Base-by-base conservation (phyloP, 2,797 vertebrate genomes). In the Setipinna tenuifilis region DNA sequence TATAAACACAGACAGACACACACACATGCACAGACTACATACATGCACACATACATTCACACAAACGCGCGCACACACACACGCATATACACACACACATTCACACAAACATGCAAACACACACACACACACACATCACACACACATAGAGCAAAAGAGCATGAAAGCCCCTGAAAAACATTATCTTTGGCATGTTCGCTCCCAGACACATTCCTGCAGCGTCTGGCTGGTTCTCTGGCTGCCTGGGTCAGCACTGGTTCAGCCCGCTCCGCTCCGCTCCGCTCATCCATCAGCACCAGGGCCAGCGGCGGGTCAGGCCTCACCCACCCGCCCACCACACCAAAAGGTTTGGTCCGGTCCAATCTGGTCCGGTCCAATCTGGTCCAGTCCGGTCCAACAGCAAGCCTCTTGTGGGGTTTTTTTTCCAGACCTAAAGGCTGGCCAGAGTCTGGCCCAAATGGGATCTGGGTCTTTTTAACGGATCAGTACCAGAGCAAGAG, bases 171-270 rank as follows among this genome's bases (percentile, higher is more conserved):
- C 54, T 82, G 50, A 78, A 78, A 41, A 78, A 84, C 83, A 85
- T 92, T 93, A 83, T 89, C 84, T 89, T 89, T 91, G 90, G 87
- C 88, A 81, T 89, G 84, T 86, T 87, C 78, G 35, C 57, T 84
- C 80, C 83, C 83, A 83, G 88, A 91, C 85, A 78, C 85, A 92
- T 91, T 91, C 87, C 91, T 89, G 86, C 78, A 84, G 88, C 62
- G 88, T 87, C 86, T 90, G 84, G 85, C 91, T 81, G 88, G 41
- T 46, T 11, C 61, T 82, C 54, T 88, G 6, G 19, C n/a, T 71
- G 81, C 41, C 7, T 3, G 35, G 85, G 82, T 91, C 84, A 83
- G 85, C 23, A 62, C 82, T 68, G 85, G 81, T 90, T 91, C 88
- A 92, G 85, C 48, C 65, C 68, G 85, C 88, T 89, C 54, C 90